Evolutionary conservation across 1,140 invertebrate species (phyloP).

Genomic region (Heliconius himera): DNA sequence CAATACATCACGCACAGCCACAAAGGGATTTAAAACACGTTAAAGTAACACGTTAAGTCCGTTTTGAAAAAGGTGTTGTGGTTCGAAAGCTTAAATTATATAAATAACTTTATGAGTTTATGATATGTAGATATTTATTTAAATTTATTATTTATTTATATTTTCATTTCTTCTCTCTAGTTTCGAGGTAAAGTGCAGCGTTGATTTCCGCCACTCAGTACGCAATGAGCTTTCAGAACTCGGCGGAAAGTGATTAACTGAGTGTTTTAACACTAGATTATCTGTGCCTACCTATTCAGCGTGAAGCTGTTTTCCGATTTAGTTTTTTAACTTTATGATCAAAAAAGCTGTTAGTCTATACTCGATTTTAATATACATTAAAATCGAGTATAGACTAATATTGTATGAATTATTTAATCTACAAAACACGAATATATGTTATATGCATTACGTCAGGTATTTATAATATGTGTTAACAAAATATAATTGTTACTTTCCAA

Average conservation of each 20-base stretch:
- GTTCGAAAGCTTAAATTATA: conserved; percentile 4
- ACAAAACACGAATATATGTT: neutral
- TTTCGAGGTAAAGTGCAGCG: too few species aligned
- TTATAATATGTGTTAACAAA: conserved; percentile 1
- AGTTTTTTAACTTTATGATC: too few species aligned
- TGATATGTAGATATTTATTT: neutral
- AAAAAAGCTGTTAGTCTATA: neutral
- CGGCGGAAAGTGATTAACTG: too few species aligned
- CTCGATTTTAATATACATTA: neutral
- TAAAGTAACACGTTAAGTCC: conserved; percentile 27
- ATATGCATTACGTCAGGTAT: neutral
- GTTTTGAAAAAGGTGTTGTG: neutral
- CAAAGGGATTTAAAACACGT: conserved; percentile 32
- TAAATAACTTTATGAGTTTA: neutral
- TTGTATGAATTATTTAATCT: neutral
- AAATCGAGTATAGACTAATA: too few species aligned
- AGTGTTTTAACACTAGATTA: too few species aligned
- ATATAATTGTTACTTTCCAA: conserved; percentile 33
- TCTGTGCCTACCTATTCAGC: too few species aligned
- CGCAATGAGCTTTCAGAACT: too few species aligned
- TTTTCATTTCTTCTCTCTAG: too few species aligned
- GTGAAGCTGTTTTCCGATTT: too few species aligned
- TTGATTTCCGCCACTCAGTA: too few species aligned
- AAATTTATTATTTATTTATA: too few species aligned
- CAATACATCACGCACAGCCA: conserved; percentile 11